A percentile compares a stretch with the other conserved stretches of the same genome.
phyloP scores from a whole-genome alignment of 2,113 vertebrate genomes.

The Turnix velox region DNA sequence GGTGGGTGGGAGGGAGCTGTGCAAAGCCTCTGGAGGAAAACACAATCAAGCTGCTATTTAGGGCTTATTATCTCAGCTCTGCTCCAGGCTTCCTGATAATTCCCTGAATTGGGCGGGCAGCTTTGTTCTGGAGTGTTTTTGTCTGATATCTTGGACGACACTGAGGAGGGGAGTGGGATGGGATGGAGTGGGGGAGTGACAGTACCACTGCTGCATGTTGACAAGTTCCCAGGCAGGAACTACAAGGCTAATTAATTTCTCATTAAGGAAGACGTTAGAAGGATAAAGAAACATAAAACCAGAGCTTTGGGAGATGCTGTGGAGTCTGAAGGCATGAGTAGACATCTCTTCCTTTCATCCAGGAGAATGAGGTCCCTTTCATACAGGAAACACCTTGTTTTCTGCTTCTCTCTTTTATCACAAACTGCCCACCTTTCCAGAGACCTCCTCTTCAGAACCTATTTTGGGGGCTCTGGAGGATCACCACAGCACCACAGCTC shows the following conservation, averaged over 20 bases:
- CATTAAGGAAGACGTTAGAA: slow-evolving; percentile 45
- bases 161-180: background rate
- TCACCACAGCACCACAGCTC: rapidly evolving
- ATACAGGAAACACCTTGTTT: background rate
- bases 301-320: slow-evolving; percentile 29
- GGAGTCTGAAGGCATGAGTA: background rate
- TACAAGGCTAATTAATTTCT: slow-evolving; percentile 58
- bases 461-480: background rate
- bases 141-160: slow-evolving; percentile 8
- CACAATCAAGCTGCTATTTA: slow-evolving; percentile 41
- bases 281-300: slow-evolving; percentile 27
- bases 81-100: slow-evolving; percentile 40
- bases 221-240: slow-evolving; percentile 42
- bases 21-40: background rate
- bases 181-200: background rate
- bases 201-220: slow-evolving; percentile 2
- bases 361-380: background rate
- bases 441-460: background rate
- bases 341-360: background rate
- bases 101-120: background rate
- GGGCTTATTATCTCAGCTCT: slow-evolving; percentile 43
- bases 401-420: background rate
- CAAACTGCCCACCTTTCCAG: rapidly evolving
- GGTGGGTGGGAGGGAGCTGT: background rate
- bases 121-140: slow-evolving; percentile 39